Evolutionary conservation across 1,140 invertebrate genomes (phyloP), one percentile per base, ranked within the genome.

Genomic region (Papilio aristodemus): DNA sequence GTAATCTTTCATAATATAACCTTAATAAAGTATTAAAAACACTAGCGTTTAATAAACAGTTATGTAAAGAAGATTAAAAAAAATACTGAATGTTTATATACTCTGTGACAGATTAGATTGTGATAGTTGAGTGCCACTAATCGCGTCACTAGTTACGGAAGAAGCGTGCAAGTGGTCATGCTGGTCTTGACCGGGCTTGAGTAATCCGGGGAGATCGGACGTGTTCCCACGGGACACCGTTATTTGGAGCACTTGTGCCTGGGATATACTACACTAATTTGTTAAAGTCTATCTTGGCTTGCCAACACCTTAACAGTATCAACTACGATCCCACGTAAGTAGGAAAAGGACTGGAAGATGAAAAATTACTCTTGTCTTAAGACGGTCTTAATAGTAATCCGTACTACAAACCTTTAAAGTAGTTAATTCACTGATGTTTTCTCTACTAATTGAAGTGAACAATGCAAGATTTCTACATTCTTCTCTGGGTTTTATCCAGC

Each of bases 71-170:
- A 19, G 1, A 10, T 38, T 11, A 14, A 39, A 22, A 37, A 59
- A 58, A 19, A 62, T 22, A 38, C 36, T 50, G 13, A 10, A 37
- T n/a, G n/a, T 59, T 27, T 9, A n/a, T 62, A 60, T 60, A 39
- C 5, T 58, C 57, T 58, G 19, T 38, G 59, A 62, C 17, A 39
- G 59, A 62, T 62, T 22, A 62, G 59, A 19, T 39, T 62, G 32
- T 62, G 14, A 22, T 39, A 62, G 37, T 59, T 62, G 27, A 62
- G 59, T 10, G 58, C 27, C 19, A 14, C 14, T 39, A 39, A 22
- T 50, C 43, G 13, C n/a, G 36, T 62, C 36, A 38, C 17, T 62
- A n/a, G 59, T 10, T n/a, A 62, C 1, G 13, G n/a, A n/a, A 36
- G 36, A 62, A 36, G 0, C n/a, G 14, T 14, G 43, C 14, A 14